Evolutionary conservation across 30 jellyfish, hydroid and myxozoan genomes (phyloP).

Genomic region (Cassiopea xamachana): DNA sequence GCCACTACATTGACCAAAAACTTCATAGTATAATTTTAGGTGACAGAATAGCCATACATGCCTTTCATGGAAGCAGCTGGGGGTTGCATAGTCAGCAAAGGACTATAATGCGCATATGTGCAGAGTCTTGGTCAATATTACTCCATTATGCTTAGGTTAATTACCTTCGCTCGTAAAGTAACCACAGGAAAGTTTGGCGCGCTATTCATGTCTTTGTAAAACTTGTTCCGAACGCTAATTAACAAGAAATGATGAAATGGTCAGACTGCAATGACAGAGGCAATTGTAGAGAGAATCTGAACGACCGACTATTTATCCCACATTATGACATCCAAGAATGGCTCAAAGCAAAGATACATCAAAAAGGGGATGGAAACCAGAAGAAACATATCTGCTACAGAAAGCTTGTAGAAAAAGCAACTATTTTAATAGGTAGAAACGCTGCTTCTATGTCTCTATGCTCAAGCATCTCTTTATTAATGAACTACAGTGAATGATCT

Average conservation of each 20-base stretch:
- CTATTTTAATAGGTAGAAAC: not conserved
- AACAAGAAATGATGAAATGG: not conserved
- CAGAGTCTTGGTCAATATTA: not conserved
- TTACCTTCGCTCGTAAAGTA: not conserved
- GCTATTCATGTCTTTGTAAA: not conserved
- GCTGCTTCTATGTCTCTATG: not conserved
- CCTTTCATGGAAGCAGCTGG: too few relatives aligned
- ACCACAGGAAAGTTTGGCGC: slow-evolving; percentile 10
- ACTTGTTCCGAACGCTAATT: not conserved
- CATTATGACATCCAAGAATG: too few relatives aligned
- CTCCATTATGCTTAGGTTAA: not conserved
- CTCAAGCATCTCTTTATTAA: not conserved
- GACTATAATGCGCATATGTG: not conserved
- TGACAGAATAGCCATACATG: too few relatives aligned
- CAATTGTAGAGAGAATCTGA: not conserved
- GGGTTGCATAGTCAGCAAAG: too few relatives aligned
- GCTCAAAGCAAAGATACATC: too few relatives aligned
- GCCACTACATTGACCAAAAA: too few relatives aligned
- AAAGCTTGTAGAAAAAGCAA: not conserved
- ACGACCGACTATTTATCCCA: not conserved
- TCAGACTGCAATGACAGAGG: not conserved
- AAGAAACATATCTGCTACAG: not conserved
- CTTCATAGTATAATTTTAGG: too few relatives aligned
- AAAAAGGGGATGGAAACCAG: not conserved
- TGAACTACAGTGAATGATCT: too few relatives aligned